phyloP scores from a whole-genome alignment of 2,888 invertebrate species.

The Lathronympha strigana region DNA sequence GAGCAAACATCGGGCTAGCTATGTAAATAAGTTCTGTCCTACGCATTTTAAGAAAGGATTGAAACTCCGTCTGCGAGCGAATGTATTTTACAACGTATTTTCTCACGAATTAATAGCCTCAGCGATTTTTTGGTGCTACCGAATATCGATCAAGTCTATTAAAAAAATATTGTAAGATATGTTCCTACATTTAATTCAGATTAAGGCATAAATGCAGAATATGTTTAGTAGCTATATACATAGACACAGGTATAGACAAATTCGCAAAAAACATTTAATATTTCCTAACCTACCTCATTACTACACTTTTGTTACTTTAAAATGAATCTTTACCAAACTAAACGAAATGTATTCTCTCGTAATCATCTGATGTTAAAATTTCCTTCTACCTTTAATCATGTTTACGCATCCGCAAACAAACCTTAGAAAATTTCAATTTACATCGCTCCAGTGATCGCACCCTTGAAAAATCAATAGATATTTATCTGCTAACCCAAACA shows the following conservation, averaged over 20 bases:
- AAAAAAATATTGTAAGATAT: background rate
- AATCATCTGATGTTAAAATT: background rate
- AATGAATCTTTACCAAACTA: background rate
- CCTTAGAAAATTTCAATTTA: conserved; percentile 15
- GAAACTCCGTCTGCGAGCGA: conserved; percentile 25
- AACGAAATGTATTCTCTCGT: background rate
- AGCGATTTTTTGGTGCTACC: background rate
- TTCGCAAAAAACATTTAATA: too few relatives aligned
- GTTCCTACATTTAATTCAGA: background rate
- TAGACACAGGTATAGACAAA: too few relatives aligned
- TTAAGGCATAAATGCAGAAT: background rate
- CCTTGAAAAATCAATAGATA: conserved; percentile 33
- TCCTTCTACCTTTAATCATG: conserved; percentile 9
- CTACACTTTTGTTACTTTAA: too few relatives aligned
- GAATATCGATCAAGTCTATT: background rate
- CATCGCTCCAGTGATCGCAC: conserved; percentile 20
- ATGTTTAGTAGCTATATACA: too few relatives aligned
- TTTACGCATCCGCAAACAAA: conserved; percentile 13
- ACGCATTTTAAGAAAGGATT: conserved; percentile 34
- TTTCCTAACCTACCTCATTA: too few relatives aligned
- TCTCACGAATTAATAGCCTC: conserved; percentile 1
- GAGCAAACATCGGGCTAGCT: conserved; percentile 30
- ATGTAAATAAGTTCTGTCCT: conserved; percentile 33
- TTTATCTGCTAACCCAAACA: conserved; percentile 33
- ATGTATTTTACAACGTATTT: conserved; percentile 15